These are phyloP conservation scores for Eudyptes chrysolophus DNA, from an alignment of 2,113 vertebrate genomes.

Conservation along the genomic window DNA sequence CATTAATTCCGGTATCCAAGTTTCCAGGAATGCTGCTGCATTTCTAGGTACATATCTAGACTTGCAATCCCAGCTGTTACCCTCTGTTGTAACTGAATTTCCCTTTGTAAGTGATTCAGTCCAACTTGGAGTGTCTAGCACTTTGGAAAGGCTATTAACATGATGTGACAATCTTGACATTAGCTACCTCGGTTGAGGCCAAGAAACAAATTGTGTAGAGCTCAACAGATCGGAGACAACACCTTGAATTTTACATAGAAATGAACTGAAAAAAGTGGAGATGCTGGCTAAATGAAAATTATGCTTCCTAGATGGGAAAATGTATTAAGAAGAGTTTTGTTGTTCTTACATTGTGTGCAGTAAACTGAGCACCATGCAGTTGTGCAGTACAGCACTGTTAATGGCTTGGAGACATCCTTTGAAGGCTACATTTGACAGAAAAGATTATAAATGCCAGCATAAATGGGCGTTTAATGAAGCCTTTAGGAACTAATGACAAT, in stretches of 20 bases:
- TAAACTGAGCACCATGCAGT: background rate
- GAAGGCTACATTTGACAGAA: background rate
- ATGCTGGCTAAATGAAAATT: background rate
- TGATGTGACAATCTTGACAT: background rate
- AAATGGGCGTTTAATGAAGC: conserved; percentile 28
- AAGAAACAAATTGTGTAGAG: background rate
- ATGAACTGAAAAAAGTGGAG: background rate
- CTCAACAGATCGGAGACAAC: background rate
- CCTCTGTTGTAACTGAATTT: background rate
- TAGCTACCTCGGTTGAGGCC: background rate
- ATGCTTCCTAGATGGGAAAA: background rate
- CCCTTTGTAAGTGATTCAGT: background rate
- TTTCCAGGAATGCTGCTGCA: background rate
- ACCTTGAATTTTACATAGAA: background rate
- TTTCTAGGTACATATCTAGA: background rate
- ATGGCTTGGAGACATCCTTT: background rate
- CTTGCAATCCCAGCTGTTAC: background rate
- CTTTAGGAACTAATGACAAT: background rate
- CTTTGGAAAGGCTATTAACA: background rate
- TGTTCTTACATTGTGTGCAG: background rate
- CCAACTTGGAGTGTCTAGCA: background rate
- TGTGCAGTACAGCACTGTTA: background rate
- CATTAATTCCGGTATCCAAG: background rate
- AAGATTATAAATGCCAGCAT: background rate
- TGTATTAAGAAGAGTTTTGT: background rate